Conservation (phyloP, 2,888 invertebrate genomes). For the Andrena trimmerana region DNA sequence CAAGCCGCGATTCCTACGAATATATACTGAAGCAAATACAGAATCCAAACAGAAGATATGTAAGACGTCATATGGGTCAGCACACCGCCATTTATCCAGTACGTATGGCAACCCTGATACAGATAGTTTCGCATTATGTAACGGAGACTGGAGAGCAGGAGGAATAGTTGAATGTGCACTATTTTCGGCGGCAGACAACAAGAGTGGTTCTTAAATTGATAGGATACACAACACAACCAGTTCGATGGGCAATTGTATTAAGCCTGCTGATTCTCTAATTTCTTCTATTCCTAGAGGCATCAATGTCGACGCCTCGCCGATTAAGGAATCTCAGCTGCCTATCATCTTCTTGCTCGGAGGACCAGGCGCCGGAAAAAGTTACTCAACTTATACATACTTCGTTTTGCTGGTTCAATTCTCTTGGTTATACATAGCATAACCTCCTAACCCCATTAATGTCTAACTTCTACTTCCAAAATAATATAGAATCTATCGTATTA, state of each 20-base stretch:
- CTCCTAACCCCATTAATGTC: neutral
- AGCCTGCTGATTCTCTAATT: slow-evolving; percentile 37
- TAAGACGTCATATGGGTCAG: no score
- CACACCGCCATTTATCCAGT: no score
- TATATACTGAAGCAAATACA: neutral
- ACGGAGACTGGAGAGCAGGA: neutral
- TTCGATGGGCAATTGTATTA: slow-evolving; percentile 72
- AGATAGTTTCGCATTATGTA: neutral
- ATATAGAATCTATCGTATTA: neutral
- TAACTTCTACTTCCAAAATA: neutral
- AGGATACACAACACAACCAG: slow-evolving; percentile 7
- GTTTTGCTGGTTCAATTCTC: neutral
- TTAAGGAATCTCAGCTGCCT: slow-evolving; percentile 56
- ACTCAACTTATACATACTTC: slow-evolving; percentile 12
- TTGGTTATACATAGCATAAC: neutral
- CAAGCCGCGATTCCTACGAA: neutral
- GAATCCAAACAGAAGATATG: no score
- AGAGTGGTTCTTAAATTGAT: neutral
- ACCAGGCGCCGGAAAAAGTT: slow-evolving; percentile 75
- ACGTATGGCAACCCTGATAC: no score
- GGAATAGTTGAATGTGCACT: slow-evolving; percentile 17
- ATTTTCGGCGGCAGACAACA: neutral
- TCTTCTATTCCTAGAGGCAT: slow-evolving; percentile 42
- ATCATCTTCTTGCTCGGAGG: slow-evolving; percentile 73
- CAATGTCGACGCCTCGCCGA: slow-evolving; percentile 47